Conservation (phyloP, 2,797 vertebrate genomes). For the Macrochelys suwanniensis region DNA sequence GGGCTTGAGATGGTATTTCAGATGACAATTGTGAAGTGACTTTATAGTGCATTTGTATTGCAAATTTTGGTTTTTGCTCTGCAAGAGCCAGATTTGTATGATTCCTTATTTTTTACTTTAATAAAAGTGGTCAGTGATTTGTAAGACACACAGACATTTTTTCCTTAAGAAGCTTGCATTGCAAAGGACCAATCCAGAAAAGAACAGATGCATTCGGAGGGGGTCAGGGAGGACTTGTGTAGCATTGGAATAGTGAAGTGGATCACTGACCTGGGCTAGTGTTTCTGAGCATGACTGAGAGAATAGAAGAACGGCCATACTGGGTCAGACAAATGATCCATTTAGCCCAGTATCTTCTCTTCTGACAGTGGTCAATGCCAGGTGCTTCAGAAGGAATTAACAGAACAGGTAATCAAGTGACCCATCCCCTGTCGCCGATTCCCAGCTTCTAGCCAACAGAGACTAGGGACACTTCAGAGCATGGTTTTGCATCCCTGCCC, state of each 20-base stretch:
- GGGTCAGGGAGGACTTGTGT: background rate
- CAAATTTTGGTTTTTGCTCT: background rate
- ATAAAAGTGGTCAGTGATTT: background rate
- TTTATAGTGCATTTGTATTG: background rate
- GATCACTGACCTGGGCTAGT: background rate
- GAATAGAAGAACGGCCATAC: too few relatives aligned
- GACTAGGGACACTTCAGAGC: too few relatives aligned
- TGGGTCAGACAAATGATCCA: too few relatives aligned
- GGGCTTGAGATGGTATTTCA: background rate
- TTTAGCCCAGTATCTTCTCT: too few relatives aligned
- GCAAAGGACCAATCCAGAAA: background rate
- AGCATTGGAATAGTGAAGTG: background rate
- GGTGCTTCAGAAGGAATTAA: too few relatives aligned
- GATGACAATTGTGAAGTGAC: background rate
- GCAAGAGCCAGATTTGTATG: background rate
- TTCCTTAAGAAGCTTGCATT: background rate
- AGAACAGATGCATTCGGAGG: background rate
- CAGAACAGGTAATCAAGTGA: too few relatives aligned
- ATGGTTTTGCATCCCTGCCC: too few relatives aligned
- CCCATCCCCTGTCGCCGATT: too few relatives aligned
- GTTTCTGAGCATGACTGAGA: too few relatives aligned
- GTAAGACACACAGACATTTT: background rate
- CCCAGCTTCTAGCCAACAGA: too few relatives aligned
- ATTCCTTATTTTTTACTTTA: background rate
- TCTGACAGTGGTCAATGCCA: too few relatives aligned